Conservation (phyloP, 2,888 invertebrate species). For the Dicranocentrus wangi region DNA sequence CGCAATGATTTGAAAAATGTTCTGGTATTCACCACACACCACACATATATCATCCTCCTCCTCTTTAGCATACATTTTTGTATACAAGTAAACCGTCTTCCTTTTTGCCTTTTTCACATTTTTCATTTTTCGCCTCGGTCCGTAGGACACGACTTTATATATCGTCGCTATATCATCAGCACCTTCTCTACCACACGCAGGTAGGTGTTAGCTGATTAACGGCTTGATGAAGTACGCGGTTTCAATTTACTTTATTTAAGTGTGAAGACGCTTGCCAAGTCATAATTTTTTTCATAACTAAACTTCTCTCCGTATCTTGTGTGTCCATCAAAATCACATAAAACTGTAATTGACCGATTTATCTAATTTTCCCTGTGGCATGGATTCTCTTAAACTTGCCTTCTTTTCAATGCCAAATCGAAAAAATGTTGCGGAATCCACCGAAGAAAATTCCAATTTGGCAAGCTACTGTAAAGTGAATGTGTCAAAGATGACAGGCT, state of each 20-base stretch:
- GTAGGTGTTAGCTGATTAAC: constrained; percentile 22
- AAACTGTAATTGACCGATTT: constrained; percentile 29
- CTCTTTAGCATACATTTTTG: too few species aligned
- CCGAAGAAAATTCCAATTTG: not conserved
- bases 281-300: not conserved
- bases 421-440: not conserved
- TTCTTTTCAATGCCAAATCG: constrained; percentile 8
- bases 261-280: constrained; percentile 27
- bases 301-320: not conserved
- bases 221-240: constrained; percentile 21
- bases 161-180: constrained; percentile 15
- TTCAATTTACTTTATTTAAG: constrained; percentile 25
- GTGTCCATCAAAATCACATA: constrained; percentile 17
- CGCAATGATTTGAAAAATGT: constrained; percentile 4
- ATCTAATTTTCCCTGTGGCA: constrained; percentile 19
- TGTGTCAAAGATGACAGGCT: not conserved
- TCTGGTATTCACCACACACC: not conserved
- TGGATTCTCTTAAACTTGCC: constrained; percentile 5
- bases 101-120: not conserved
- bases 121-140: not conserved
- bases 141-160: not conserved
- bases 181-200: too few species aligned
- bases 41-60: too few species aligned
- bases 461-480: not conserved
- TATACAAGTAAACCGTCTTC: too few species aligned